Evolutionary conservation across 2,888 invertebrate species (phyloP).

Genomic region (Artemia sinica): DNA sequence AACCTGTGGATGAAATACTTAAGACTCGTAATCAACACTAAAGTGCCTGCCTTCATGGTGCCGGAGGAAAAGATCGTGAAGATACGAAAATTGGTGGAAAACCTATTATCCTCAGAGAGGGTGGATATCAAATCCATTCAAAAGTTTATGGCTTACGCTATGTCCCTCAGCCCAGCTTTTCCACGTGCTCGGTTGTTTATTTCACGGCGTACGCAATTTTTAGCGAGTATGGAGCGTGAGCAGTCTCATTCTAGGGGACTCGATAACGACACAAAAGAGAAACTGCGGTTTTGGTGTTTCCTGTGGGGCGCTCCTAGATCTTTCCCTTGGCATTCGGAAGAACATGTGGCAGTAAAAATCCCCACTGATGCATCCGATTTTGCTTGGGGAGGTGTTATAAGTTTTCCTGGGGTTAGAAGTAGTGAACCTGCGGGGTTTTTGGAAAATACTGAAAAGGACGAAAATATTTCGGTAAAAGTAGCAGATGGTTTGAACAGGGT

Average conservation of each 20-base stretch:
- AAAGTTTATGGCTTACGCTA: not conserved
- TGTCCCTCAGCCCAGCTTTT: not conserved
- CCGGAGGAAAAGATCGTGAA: not conserved
- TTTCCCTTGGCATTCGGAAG: not conserved
- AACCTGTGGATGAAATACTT: not conserved
- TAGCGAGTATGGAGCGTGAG: not conserved
- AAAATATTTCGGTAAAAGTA: not conserved
- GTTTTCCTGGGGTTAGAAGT: not conserved
- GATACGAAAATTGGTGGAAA: not conserved
- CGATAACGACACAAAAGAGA: not conserved
- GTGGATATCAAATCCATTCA: not conserved
- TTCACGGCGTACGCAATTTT: not conserved
- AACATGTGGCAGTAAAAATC: not conserved
- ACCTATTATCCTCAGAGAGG: not conserved
- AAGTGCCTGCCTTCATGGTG: not conserved
- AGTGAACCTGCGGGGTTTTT: not conserved
- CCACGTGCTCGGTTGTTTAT: constrained; percentile 1
- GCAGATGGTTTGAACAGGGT: not conserved
- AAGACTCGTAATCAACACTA: not conserved
- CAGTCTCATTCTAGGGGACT: not conserved
- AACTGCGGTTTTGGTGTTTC: not conserved
- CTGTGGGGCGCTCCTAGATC: not conserved
- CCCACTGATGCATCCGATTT: not conserved
- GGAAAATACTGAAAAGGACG: not conserved
- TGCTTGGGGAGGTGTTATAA: not conserved